phyloP scores from a whole-genome alignment of 2,797 vertebrate genomes.

The Bucorvus abyssinicus region DNA sequence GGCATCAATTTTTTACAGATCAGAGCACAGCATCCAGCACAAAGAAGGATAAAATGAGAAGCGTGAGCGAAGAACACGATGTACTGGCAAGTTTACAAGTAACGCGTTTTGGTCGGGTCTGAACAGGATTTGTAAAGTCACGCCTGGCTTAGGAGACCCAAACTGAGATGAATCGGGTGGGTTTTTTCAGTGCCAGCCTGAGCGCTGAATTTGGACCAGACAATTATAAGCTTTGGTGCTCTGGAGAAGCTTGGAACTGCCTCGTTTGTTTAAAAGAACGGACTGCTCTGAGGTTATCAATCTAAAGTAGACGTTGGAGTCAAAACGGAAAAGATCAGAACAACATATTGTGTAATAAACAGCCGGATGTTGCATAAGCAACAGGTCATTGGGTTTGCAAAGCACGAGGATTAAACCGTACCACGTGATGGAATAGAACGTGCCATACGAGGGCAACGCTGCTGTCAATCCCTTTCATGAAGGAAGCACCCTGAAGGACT shows the following conservation, averaged over 20 bases:
- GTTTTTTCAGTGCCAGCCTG: not conserved
- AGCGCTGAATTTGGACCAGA: not conserved
- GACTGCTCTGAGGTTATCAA: not conserved
- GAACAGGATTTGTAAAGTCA: not conserved
- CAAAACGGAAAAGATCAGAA: not conserved
- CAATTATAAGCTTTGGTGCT: not conserved
- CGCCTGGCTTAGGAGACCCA: not conserved
- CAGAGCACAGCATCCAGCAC: not conserved
- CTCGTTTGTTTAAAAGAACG: not conserved
- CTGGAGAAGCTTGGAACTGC: not conserved
- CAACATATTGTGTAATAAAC: not conserved
- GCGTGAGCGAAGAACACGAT: not conserved
- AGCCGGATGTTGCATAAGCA: not conserved
- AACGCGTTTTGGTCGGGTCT: not conserved
- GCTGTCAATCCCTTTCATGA: not conserved
- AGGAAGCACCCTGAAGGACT: not conserved
- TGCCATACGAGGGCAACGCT: not conserved
- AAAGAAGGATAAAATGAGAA: not conserved
- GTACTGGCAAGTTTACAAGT: not conserved
- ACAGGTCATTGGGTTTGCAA: fast-evolving
- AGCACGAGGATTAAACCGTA: not conserved
- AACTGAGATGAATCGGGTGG: not conserved
- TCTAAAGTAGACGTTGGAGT: not conserved
- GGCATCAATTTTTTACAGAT: not conserved
- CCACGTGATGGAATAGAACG: not conserved